Base-by-base conservation (phyloP, 2,797 vertebrate genomes). In the Alectoris magna region DNA sequence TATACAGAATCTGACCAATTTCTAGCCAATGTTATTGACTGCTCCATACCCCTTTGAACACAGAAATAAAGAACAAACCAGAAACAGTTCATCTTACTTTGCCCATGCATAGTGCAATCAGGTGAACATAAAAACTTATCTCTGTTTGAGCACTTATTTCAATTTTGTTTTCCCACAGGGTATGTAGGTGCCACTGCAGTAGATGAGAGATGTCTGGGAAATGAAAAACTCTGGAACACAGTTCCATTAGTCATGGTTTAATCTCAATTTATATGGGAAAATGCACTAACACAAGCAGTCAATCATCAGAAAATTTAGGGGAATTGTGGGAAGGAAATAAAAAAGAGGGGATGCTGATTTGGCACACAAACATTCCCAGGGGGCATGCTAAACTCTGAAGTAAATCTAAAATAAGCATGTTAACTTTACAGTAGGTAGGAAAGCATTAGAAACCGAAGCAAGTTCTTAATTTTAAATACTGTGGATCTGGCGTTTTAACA, bases 1-100 rank as follows among this genome's bases (percentile, higher is more conserved):
- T 82, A 72, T 70, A 36, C 38, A 90, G 22, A 14, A 39, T 46
- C 64, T 44, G 73, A 44, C 38, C 49, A 13, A 58, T 23, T 39
- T 72, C 56, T 36, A 83, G 48, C 23, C 63, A 86, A 48, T 43
- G 14, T 29, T 44, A 69, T 5, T 49, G 19, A 21, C 17, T 81
- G 39, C 64, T 24, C 67, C 51, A 55, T 7, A 51, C 34, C 16
- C 34, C 22, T 41, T 59, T 84, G 24, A 92, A 73, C 17, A 9
- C 62, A 29, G 60, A 94, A 88, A 91, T 60, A 77, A 93, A 68
- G 34, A 88, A 68, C 13, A 72, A 75, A 66, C 11, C 63, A 82
- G 68, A 87, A 93, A 73, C 51, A 0, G 16, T 46, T 72, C 46
- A 3, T 76, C 70, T 43, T 66, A 36, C 44, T 92, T 80, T 62